phyloP scores from a whole-genome alignment of 2,113 vertebrate species.

The Sakesphorus luctuosus region DNA sequence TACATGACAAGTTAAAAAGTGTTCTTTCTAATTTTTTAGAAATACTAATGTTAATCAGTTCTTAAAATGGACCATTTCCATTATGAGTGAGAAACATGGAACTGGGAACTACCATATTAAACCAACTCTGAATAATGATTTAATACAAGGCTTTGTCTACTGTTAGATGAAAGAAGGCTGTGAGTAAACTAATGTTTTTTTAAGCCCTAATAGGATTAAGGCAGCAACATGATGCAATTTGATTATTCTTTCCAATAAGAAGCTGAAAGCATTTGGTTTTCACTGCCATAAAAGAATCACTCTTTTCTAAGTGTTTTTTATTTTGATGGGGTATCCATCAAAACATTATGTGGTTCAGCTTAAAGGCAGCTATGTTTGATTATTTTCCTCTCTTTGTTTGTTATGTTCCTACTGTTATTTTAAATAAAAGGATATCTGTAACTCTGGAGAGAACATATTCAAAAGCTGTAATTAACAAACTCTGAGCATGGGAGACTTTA shows the following conservation, averaged over 20 bases:
- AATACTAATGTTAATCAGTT: background rate
- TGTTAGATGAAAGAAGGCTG: background rate
- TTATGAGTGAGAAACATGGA: background rate
- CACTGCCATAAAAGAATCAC: background rate
- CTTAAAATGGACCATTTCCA: background rate
- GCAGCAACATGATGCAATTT: background rate
- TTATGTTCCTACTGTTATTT: conserved; percentile 7
- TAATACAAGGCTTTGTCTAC: background rate
- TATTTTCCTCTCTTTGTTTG: conserved; percentile 5
- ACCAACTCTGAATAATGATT: background rate
- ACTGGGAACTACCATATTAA: background rate
- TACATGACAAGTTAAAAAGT: background rate
- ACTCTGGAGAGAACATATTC: background rate
- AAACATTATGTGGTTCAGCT: background rate
- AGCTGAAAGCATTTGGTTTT: background rate
- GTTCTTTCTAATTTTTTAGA: background rate
- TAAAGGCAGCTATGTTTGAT: conserved; percentile 5
- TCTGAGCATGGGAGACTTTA: background rate
- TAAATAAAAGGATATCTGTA: conserved; percentile 1
- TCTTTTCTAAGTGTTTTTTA: background rate
- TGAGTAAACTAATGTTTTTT: conserved; percentile 9
- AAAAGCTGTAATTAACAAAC: conserved; percentile 14
- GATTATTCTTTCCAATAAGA: conserved; percentile 10
- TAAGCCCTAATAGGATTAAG: background rate
- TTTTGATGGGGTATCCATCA: background rate